These are phyloP conservation scores for Illadopsis cleaveri DNA, from an alignment of 2,113 vertebrate genomes.

Conservation along the genomic window DNA sequence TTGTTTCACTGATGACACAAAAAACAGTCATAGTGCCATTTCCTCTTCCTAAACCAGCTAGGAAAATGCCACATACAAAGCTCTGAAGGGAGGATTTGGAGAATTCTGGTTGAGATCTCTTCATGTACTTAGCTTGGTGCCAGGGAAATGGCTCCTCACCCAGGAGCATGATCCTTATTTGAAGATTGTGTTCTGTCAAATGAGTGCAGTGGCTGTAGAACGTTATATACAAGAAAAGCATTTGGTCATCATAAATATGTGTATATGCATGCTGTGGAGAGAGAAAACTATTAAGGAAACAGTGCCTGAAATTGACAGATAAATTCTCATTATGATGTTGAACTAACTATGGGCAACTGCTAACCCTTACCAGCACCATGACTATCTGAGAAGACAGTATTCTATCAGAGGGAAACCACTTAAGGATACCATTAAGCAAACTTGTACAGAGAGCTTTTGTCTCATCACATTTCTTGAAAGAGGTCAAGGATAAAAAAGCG, in stretches of 20 bases:
- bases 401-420: not conserved
- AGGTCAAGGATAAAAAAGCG: not conserved
- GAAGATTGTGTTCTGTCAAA: not conserved
- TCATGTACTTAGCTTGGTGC: not conserved
- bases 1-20: not conserved
- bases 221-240: not conserved
- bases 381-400: not conserved
- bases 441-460: not conserved
- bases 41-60: not conserved
- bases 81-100: not conserved
- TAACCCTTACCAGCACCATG: not conserved
- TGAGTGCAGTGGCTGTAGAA: not conserved
- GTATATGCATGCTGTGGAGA: not conserved
- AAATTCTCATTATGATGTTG: not conserved
- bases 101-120: not conserved
- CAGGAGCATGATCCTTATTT: not conserved
- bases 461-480: not conserved
- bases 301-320: not conserved
- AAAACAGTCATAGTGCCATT: not conserved
- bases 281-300: not conserved
- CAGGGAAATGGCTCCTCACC: not conserved
- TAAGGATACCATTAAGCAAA: not conserved
- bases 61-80: not conserved
- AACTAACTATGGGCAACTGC: not conserved
- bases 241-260: not conserved